phyloP scores from a whole-genome alignment of 2,888 invertebrate genomes.

The Drosophila borborema region DNA sequence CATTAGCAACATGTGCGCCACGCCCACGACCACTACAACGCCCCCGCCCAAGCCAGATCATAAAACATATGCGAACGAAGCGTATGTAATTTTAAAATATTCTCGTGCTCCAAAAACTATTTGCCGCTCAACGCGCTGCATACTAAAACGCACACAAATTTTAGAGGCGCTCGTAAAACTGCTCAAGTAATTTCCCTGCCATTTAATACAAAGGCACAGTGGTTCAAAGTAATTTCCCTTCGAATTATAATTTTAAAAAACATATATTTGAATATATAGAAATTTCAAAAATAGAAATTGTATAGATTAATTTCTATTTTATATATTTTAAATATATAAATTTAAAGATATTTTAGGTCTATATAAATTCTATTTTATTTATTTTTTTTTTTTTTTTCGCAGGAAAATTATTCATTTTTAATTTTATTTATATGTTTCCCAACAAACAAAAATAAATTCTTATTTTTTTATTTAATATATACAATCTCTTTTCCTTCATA shows the following conservation, averaged over 20 bases:
- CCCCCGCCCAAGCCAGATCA: slow-evolving; percentile 28
- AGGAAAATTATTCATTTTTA: too few relatives aligned
- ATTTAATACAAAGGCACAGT: slow-evolving; percentile 46
- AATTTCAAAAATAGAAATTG: too few relatives aligned
- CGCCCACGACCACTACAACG: slow-evolving; percentile 43
- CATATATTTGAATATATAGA: too few relatives aligned
- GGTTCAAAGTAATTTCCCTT: slow-evolving; percentile 4
- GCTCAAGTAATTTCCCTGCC: slow-evolving; percentile 60
- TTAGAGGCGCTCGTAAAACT: slow-evolving; percentile 31
- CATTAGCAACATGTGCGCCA: slow-evolving; percentile 70
- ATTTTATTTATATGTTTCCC: too few relatives aligned
- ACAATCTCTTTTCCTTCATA: background rate
- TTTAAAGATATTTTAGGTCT: too few relatives aligned
- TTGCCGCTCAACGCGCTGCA: slow-evolving; percentile 64
- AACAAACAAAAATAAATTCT: too few relatives aligned
- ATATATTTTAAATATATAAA: background rate
- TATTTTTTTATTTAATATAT: too few relatives aligned
- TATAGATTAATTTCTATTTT: background rate
- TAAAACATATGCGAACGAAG: slow-evolving; percentile 32
- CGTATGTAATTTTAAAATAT: slow-evolving; percentile 63
- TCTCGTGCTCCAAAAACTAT: slow-evolving; percentile 74
- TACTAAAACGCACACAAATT: slow-evolving; percentile 65
- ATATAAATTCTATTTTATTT: too few relatives aligned
- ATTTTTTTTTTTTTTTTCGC: too few relatives aligned
- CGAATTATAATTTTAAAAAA: too few relatives aligned